Base-by-base conservation (phyloP, 2,797 vertebrate species). In the Alauda arvensis region DNA sequence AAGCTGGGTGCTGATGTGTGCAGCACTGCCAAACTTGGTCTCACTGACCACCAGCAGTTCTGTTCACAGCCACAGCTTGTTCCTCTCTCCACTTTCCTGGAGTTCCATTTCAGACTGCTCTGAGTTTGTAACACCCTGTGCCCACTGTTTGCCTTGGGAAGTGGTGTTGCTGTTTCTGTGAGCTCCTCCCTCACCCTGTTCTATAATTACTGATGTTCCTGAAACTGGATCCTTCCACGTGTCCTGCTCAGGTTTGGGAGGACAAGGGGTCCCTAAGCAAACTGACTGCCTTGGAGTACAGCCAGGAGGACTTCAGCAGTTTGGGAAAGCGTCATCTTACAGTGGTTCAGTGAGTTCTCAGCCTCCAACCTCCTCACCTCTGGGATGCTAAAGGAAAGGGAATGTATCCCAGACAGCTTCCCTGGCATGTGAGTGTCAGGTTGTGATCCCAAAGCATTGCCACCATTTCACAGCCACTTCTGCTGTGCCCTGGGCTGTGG, bases 181-280 rank as follows among this genome's bases (percentile, higher is more conserved):
- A 77, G 56, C 69, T 82, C 51, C 82, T 94, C 82, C 76, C 49
- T 90, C 2, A 2, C 26, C 42, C 74, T 76, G 69, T 94, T 92
- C 94, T 95, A 92, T 87, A 92, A 93, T 94, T 94, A 94, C 88
- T 91, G 88, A 83, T 92, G 92, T 93, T 93, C 92, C 71, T 78
- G 94, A 91, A 94, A 95, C 83, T 3, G 3, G 88, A 95, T 94
- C 90, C 57, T 76, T 91, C 88, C 85, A 67, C 6, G 1, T 88
- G 94, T 68, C 70, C 74, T 75, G 69, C 65, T 72, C 15, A 12
- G 66, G 59, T 75, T 56, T 0, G 0, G 70, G 80, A 76, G 79
- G 74, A 90, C 63, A 25, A 63, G 84, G 67, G 88, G 63, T 92
- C 74, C 20, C 21, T 71, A 13, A 71, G 82, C 72, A 46, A 87